Conservation (phyloP, 2,888 invertebrate species). For the Cloeon dipterum region DNA sequence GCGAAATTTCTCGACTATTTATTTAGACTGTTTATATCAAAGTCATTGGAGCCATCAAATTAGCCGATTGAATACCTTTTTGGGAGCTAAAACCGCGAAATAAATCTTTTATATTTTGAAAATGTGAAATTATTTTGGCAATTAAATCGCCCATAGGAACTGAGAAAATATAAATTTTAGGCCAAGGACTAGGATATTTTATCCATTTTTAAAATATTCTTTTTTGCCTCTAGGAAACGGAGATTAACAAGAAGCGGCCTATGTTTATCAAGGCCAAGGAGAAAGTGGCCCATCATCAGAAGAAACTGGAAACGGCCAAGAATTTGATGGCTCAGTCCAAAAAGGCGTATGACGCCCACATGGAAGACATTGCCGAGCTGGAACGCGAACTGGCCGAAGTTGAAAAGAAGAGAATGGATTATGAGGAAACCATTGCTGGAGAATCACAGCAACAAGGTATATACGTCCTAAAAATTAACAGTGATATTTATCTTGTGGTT, state of each 20-base stretch:
- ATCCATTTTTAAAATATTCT: too few relatives aligned
- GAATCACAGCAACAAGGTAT: slow-evolving; percentile 61
- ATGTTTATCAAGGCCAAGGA: slow-evolving; percentile 94
- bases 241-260: slow-evolving; percentile 83
- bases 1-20: too few relatives aligned
- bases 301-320: slow-evolving; percentile 72
- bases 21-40: too few relatives aligned
- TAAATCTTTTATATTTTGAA: too few relatives aligned
- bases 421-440: slow-evolving; percentile 60
- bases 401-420: slow-evolving; percentile 50
- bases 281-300: slow-evolving; percentile 83
- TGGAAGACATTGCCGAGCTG: slow-evolving; percentile 64
- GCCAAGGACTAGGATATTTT: neutral
- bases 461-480: slow-evolving; percentile 39
- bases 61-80: too few relatives aligned
- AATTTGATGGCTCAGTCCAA: slow-evolving; percentile 78
- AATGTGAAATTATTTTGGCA: too few relatives aligned
- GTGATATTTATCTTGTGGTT: too few relatives aligned
- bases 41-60: too few relatives aligned
- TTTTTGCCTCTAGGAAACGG: slow-evolving; percentile 48
- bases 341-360: slow-evolving; percentile 79
- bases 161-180: too few relatives aligned
- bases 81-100: too few relatives aligned
- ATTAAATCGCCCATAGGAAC: too few relatives aligned
- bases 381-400: slow-evolving; percentile 63